A percentile compares a stretch with the other conserved stretches of the same genome.
phyloP scores from a whole-genome alignment of 2,113 vertebrate genomes.

The Pedetes capensis region DNA sequence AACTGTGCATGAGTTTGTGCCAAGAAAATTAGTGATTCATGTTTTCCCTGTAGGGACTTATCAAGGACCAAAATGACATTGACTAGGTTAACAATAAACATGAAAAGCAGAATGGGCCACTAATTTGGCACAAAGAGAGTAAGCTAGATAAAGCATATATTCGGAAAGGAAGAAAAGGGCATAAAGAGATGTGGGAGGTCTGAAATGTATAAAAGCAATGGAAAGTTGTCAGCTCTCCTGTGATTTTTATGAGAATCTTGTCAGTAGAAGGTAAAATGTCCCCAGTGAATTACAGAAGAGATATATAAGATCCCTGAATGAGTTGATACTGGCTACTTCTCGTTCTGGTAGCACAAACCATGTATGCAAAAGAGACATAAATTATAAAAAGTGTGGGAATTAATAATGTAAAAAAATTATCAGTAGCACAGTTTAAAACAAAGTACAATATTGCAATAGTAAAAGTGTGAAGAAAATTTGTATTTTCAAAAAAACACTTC shows the following conservation, averaged over 20 bases:
- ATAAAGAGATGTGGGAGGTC: neutral
- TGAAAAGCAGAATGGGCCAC: neutral
- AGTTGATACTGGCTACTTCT: neutral
- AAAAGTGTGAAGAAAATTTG: neutral
- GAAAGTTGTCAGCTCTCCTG: neutral
- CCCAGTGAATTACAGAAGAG: neutral
- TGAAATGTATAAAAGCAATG: neutral
- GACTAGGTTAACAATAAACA: neutral
- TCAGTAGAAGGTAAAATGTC: neutral
- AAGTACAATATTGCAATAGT: neutral
- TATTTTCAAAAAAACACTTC: conserved; percentile 39
- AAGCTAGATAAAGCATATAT: neutral
- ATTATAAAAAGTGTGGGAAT: neutral
- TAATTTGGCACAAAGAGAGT: neutral
- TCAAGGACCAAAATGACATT: neutral
- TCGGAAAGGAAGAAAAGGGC: neutral
- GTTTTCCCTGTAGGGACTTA: neutral
- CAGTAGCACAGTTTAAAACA: neutral
- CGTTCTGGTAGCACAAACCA: neutral
- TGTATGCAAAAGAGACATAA: neutral
- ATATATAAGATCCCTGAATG: neutral
- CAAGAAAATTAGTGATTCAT: neutral
- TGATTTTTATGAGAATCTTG: neutral
- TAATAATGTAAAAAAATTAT: conserved; percentile 27
- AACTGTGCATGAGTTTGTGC: neutral